Percentiles rank a stretch among this genome's conserved stretches.
Evolutionary conservation across 1,140 invertebrate genomes (phyloP).

Genomic region (Tetragonula clypearis): DNA sequence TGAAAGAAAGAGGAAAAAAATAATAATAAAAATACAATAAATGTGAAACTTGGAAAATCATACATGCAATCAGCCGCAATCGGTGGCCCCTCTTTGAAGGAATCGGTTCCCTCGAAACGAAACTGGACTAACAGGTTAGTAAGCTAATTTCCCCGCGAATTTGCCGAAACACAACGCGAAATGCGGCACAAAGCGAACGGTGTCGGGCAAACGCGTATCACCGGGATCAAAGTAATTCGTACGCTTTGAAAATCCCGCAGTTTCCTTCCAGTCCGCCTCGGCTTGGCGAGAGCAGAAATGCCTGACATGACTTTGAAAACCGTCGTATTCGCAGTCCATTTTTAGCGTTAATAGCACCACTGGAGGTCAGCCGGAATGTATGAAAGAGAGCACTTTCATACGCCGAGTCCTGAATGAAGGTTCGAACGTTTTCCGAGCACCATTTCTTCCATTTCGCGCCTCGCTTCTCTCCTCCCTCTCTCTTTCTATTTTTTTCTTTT

Average conservation of each 20-base stretch:
- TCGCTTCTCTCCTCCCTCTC: background rate
- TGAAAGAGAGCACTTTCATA: constrained; percentile 42
- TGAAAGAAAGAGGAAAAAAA: no score
- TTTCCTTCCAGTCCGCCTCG: background rate
- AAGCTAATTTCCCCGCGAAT: background rate
- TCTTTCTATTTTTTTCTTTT: background rate
- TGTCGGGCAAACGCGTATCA: background rate
- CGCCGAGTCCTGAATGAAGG: constrained; percentile 27
- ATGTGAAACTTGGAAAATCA: no score
- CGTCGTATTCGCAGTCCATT: constrained; percentile 36
- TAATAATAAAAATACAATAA: no score
- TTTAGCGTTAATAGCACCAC: constrained; percentile 44
- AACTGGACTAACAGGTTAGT: background rate
- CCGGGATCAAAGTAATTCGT: constrained; percentile 18
- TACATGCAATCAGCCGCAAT: no score
- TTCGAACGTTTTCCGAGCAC: constrained; percentile 30
- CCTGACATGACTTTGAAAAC: constrained; percentile 40
- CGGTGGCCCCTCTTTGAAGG: background rate
- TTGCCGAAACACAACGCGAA: background rate
- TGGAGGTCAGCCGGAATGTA: constrained; percentile 27
- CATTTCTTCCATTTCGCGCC: constrained; percentile 7
- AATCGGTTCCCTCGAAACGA: background rate
- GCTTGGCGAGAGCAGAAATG: background rate
- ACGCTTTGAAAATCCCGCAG: background rate
- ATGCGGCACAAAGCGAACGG: background rate